Conservation (phyloP, 2,797 vertebrate species). For the Lepidocolaptes lacrymiger region DNA sequence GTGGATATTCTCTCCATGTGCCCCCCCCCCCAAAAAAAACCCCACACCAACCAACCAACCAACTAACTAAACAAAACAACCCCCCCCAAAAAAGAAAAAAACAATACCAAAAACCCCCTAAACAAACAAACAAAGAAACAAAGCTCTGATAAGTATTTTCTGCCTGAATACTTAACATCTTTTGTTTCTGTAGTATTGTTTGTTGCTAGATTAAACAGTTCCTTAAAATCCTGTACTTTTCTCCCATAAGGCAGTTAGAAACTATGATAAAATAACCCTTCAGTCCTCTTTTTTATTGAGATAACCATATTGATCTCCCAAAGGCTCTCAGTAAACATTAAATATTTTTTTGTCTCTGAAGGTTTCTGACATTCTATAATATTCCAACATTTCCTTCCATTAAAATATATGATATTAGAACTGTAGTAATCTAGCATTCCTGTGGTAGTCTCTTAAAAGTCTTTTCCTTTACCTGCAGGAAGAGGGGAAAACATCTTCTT, state of each 20-base stretch:
- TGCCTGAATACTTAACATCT: background rate
- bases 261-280: background rate
- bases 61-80: no score
- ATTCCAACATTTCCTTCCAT: background rate
- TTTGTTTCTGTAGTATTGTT: background rate
- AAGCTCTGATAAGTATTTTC: background rate
- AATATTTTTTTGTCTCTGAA: background rate
- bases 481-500: background rate
- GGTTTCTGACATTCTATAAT: background rate
- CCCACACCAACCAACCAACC: no score
- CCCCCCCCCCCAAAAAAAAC: no score
- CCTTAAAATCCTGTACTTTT: constrained; percentile 12
- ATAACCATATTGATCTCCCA: background rate
- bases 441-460: background rate
- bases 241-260: background rate
- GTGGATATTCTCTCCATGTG: no score
- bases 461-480: background rate
- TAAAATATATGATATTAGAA: background rate
- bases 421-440: background rate
- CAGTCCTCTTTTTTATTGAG: background rate
- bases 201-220: background rate
- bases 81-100: no score
- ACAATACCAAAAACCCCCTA: no score
- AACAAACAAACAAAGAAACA: no score
- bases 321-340: background rate